phyloP scores from a whole-genome alignment of 2,888 invertebrate genomes.

The Tiliacea citrago region DNA sequence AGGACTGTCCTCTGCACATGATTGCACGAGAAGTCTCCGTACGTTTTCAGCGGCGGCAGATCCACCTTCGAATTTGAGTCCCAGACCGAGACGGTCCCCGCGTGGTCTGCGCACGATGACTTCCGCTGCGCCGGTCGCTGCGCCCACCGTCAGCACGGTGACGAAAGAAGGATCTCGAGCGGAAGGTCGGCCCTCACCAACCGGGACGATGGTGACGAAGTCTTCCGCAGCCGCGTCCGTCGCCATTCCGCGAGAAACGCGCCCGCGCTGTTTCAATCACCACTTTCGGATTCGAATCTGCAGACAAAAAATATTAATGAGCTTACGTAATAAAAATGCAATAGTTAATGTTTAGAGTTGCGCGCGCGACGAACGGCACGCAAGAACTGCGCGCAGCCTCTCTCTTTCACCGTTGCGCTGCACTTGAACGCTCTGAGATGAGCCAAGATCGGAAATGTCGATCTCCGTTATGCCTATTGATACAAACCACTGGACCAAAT shows the following conservation, averaged over 20 bases:
- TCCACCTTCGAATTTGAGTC: constrained; percentile 97
- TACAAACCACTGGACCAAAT: constrained; percentile 64
- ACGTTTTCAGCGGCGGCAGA: constrained; percentile 95
- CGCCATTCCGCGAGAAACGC: constrained; percentile 87
- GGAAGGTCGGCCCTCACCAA: constrained; percentile 86
- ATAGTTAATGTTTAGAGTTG: constrained; percentile 70
- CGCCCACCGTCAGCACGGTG: constrained; percentile 91
- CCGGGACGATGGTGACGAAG: constrained; percentile 91
- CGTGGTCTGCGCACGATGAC: constrained; percentile 96
- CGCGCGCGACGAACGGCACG: constrained; percentile 78
- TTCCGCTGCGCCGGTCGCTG: constrained; percentile 91
- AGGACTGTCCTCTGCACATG: constrained; percentile 96
- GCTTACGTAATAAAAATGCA: constrained; percentile 84
- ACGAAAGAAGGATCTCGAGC: constrained; percentile 87
- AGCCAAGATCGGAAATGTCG: constrained; percentile 66
- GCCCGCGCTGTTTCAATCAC: constrained; percentile 75
- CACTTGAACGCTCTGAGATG: constrained; percentile 79
- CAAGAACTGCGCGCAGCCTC: constrained; percentile 81
- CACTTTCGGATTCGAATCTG: constrained; percentile 83
- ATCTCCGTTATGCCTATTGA: constrained; percentile 66
- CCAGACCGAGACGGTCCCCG: constrained; percentile 97
- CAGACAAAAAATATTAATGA: constrained; percentile 84
- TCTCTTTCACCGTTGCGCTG: constrained; percentile 86
- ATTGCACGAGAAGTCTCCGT: constrained; percentile 95
- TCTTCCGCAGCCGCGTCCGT: constrained; percentile 86